Percentiles rank a stretch among this genome's conserved stretches.
These are phyloP conservation scores for Antheraea pernyi DNA, from an alignment of 1,140 invertebrate genomes.

Conservation along the genomic window DNA sequence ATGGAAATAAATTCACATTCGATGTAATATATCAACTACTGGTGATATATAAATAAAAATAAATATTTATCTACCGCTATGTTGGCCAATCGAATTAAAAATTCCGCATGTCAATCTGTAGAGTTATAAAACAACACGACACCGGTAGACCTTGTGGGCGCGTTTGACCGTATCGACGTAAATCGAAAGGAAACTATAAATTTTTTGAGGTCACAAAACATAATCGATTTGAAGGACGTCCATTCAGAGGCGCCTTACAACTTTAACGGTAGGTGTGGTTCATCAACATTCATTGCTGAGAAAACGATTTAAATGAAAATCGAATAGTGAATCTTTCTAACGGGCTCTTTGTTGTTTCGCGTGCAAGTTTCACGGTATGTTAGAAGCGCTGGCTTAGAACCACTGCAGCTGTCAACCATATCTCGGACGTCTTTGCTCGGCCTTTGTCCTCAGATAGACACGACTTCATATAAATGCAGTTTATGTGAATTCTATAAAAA, in stretches of 20 bases:
- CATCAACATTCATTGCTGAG: constrained; percentile 41
- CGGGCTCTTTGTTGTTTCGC: constrained; percentile 60
- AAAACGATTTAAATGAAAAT: constrained; percentile 59
- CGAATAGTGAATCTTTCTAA: constrained; percentile 58
- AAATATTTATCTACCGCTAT: not conserved
- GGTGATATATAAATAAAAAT: not conserved
- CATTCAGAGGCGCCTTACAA: constrained; percentile 38
- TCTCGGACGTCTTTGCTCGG: constrained; percentile 46
- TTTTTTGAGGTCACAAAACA: constrained; percentile 1
- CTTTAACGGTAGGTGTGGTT: constrained; percentile 59
- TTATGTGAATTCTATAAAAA: constrained; percentile 70
- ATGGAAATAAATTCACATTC: not conserved
- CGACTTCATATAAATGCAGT: constrained; percentile 77
- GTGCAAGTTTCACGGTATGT: constrained; percentile 63
- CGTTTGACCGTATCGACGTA: constrained; percentile 59
- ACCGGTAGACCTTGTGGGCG: constrained; percentile 43
- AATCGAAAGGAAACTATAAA: constrained; percentile 36
- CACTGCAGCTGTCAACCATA: constrained; percentile 67
- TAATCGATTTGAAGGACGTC: constrained; percentile 14
- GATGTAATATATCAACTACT: not conserved
- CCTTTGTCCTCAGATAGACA: constrained; percentile 63
- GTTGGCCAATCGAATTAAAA: constrained; percentile 36
- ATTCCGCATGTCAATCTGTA: constrained; percentile 43
- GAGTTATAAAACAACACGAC: constrained; percentile 19
- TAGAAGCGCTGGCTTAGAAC: constrained; percentile 50